Percentiles rank a stretch among this genome's conserved stretches.
Evolutionary conservation across 1,140 invertebrate genomes (phyloP).

Genomic region (Adoxophyes honmai): DNA sequence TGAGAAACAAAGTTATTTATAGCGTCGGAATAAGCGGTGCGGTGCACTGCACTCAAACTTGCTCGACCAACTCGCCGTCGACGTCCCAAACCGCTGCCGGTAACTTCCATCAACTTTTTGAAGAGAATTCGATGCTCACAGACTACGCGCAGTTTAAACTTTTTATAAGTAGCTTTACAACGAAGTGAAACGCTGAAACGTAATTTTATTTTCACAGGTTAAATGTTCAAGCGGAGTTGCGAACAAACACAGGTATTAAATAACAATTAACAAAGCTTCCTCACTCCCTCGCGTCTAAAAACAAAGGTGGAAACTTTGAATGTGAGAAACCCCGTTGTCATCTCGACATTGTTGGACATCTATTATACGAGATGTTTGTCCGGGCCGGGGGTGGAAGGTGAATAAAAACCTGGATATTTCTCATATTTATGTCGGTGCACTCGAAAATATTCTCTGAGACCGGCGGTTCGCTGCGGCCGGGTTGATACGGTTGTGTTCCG

Average conservation of each 20-base stretch:
- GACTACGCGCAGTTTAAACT: constrained; percentile 4
- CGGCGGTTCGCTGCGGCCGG: constrained; percentile 30
- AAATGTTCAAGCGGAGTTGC: neutral
- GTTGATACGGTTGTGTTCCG: constrained; percentile 47
- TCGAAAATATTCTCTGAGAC: constrained; percentile 68
- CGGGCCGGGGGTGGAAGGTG: constrained; percentile 40
- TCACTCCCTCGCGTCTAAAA: constrained; percentile 15
- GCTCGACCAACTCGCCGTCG: constrained; percentile 36
- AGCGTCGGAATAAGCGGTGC: constrained; percentile 38
- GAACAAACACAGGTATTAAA: constrained; percentile 9
- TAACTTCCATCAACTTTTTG: constrained; percentile 54
- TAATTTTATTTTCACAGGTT: too few relatives aligned
- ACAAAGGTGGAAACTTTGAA: constrained; percentile 27
- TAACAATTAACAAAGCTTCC: constrained; percentile 12
- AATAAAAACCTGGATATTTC: constrained; percentile 70
- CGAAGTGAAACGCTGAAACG: too few relatives aligned
- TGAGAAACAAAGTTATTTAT: constrained; percentile 57
- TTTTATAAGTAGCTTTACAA: constrained; percentile 6
- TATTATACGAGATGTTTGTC: constrained; percentile 51
- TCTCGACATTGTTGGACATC: constrained; percentile 46
- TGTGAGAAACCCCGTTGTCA: constrained; percentile 34
- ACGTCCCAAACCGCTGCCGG: constrained; percentile 49
- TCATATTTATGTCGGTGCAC: constrained; percentile 73
- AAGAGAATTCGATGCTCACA: constrained; percentile 21
- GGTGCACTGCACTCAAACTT: constrained; percentile 48